Percentiles rank a stretch among this genome's conserved stretches.
These are phyloP conservation scores for Phyllotreta cruciferae DNA, from an alignment of 2,888 invertebrate genomes.

Conservation along the genomic window DNA sequence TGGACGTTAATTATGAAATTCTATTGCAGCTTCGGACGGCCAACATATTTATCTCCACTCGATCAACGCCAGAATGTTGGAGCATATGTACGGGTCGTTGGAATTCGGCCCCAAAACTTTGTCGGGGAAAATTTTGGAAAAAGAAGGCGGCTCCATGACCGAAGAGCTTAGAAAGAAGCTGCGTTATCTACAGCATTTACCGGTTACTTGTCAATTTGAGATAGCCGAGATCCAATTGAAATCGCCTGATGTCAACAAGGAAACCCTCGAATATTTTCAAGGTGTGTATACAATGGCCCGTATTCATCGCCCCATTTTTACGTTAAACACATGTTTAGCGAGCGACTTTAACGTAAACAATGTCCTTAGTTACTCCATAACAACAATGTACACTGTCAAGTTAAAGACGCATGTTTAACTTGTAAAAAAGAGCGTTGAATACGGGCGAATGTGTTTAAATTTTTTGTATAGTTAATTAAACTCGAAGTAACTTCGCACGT, in stretches of 20 bases:
- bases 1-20: no score
- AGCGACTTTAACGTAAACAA: no score
- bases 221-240: constrained; percentile 86
- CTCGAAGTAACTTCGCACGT: background rate
- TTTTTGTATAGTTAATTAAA: background rate
- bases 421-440: no score
- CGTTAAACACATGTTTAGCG: constrained; percentile 13
- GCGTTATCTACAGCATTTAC: constrained; percentile 84
- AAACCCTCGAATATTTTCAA: constrained; percentile 73
- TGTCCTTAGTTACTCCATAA: no score
- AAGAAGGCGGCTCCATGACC: constrained; percentile 84
- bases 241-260: constrained; percentile 73
- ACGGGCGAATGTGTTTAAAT: constrained; percentile 4
- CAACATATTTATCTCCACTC: constrained; percentile 92
- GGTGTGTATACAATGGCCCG: no score
- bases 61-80: constrained; percentile 88
- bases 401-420: background rate
- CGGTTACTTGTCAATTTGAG: constrained; percentile 88
- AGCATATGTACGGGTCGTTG: constrained; percentile 83
- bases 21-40: constrained; percentile 90
- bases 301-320: no score
- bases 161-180: constrained; percentile 80
- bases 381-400: no score
- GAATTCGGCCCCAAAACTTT: constrained; percentile 78
- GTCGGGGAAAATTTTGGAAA: constrained; percentile 82